A percentile compares a stretch with the other conserved stretches of the same genome.
These are phyloP conservation scores for Phrynocephalus forsythii DNA, from an alignment of 2,797 vertebrate genomes.

Conservation along the genomic window DNA sequence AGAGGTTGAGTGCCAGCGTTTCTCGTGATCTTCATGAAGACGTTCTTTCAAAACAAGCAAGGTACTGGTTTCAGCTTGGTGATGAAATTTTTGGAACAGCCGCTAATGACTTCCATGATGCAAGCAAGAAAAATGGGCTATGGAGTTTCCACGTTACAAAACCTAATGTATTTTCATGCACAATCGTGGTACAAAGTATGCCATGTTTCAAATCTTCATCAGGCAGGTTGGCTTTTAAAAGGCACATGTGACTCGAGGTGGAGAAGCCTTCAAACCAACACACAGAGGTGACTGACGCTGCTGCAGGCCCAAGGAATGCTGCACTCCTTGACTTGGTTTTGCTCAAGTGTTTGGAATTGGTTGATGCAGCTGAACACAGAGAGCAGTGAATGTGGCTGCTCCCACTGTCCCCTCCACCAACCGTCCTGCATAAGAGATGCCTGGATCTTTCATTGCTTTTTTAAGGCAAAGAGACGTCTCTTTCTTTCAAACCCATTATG, in stretches of 20 bases:
- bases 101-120: slow-evolving; percentile 2
- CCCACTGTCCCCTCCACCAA: neutral
- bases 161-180: slow-evolving; percentile 30
- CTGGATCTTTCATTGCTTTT: slow-evolving; percentile 23
- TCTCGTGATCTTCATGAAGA: neutral
- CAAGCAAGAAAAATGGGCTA: neutral
- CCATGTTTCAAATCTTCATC: neutral
- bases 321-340: neutral
- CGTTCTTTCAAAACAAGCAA: slow-evolving; percentile 6
- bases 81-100: neutral
- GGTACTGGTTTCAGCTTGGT: neutral
- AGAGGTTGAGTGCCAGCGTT: neutral
- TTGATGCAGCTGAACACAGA: neutral
- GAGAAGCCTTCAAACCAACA: neutral
- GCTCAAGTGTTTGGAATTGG: neutral
- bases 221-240: slow-evolving; percentile 6
- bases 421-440: neutral
- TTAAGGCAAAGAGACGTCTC: neutral
- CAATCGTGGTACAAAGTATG: slow-evolving; percentile 1
- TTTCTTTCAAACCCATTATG: neutral
- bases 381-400: neutral
- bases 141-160: slow-evolving; percentile 9
- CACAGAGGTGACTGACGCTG: neutral
- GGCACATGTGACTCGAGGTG: slow-evolving; percentile 9
- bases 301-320: neutral